Conservation (phyloP, 1,140 invertebrate species). For the Heliconius melpomene region DNA sequence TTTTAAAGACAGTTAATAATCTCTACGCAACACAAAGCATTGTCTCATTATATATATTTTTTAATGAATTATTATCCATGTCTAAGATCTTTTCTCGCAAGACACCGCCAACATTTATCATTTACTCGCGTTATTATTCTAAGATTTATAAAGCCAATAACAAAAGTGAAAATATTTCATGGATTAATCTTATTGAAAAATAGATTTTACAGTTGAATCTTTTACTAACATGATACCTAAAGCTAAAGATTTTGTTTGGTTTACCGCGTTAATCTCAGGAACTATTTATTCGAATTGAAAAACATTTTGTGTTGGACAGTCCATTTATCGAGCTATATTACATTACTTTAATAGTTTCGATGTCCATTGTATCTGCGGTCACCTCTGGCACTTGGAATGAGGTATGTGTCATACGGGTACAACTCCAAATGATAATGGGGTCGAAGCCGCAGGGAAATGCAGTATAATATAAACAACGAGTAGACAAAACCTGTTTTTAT, state of each 20-base stretch:
- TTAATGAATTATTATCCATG: slow-evolving; percentile 11
- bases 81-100: slow-evolving; percentile 4
- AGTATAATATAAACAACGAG: neutral
- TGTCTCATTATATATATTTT: slow-evolving; percentile 13
- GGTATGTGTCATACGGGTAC: too few species aligned
- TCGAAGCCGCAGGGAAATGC: too few species aligned
- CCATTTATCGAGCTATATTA: too few species aligned
- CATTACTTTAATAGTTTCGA: too few species aligned
- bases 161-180: neutral
- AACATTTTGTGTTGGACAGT: too few species aligned
- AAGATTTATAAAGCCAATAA: slow-evolving; percentile 37
- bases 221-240: too few species aligned
- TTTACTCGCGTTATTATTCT: slow-evolving; percentile 54
- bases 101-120: slow-evolving; percentile 35
- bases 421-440: too few species aligned
- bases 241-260: too few species aligned
- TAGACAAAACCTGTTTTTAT: neutral
- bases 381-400: too few species aligned
- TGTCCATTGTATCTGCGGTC: too few species aligned
- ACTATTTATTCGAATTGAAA: too few species aligned
- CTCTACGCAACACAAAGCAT: neutral
- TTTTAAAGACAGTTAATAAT: neutral
- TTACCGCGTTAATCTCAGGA: too few species aligned
- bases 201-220: neutral
- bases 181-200: slow-evolving; percentile 5